phyloP scores from a whole-genome alignment of 2,888 invertebrate genomes.

The Philaethria dido region DNA sequence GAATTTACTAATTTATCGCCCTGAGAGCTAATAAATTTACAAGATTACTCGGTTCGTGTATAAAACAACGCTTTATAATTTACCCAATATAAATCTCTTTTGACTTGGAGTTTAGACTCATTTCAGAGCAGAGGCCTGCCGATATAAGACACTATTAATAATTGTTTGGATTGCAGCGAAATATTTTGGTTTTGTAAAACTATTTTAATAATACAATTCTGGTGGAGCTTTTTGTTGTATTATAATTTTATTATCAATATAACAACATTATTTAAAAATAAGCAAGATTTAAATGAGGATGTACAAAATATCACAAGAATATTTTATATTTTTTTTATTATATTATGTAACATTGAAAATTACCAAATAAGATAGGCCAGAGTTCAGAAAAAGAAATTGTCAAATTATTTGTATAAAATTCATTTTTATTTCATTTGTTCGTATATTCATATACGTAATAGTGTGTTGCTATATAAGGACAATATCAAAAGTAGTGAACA shows the following conservation, averaged over 20 bases:
- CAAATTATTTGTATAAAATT: no score
- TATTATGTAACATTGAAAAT: no score
- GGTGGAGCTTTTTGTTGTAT: no score
- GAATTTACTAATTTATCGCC: slow-evolving; percentile 80
- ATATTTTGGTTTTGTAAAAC: not conserved
- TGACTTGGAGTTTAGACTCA: slow-evolving; percentile 58
- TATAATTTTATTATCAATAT: no score
- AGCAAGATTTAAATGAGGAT: no score
- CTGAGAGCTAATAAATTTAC: slow-evolving; percentile 80
- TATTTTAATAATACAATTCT: not conserved
- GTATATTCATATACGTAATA: not conserved
- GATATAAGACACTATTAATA: slow-evolving; percentile 9
- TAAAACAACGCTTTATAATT: slow-evolving; percentile 79
- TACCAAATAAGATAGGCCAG: no score
- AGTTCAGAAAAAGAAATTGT: no score
- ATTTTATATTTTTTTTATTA: no score
- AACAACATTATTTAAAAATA: no score
- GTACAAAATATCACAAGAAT: no score
- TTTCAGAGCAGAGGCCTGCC: slow-evolving; percentile 37
- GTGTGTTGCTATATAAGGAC: not conserved
- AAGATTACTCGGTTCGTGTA: slow-evolving; percentile 76
- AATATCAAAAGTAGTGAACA: slow-evolving; percentile 3
- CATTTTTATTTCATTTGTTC: no score
- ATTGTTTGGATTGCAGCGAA: not conserved
- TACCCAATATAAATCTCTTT: slow-evolving; percentile 73